A percentile compares a stretch with the other conserved stretches of the same genome.
Conservation (phyloP, 2,888 invertebrate genomes). For the Acanthacorydalis orientalis region DNA sequence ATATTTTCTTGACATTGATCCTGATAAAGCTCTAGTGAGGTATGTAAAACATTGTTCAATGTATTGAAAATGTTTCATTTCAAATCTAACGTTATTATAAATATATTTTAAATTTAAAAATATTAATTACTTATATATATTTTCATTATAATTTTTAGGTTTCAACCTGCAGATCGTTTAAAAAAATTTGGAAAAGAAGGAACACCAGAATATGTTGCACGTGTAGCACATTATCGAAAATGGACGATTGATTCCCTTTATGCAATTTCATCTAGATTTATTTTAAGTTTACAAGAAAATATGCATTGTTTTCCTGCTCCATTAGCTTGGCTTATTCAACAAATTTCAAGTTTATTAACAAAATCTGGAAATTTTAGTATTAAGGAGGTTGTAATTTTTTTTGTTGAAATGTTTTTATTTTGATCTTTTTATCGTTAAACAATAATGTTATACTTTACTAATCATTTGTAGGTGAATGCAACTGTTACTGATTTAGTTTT, state of each 20-base stretch:
- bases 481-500: constrained; percentile 88
- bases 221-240: constrained; percentile 60
- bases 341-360: constrained; percentile 54
- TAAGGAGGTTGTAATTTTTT: constrained; percentile 27
- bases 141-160: constrained; percentile 19
- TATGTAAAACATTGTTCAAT: constrained; percentile 13
- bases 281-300: constrained; percentile 64
- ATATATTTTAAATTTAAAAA: not conserved
- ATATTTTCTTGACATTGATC: constrained; percentile 81
- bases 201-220: constrained; percentile 51
- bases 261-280: constrained; percentile 63
- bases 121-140: constrained; percentile 1
- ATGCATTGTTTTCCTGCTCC: constrained; percentile 83
- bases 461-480: constrained; percentile 25
- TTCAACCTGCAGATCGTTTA: constrained; percentile 31
- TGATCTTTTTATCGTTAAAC: constrained; percentile 18
- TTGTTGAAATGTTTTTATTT: not conserved
- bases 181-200: constrained; percentile 66
- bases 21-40: constrained; percentile 64
- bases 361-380: constrained; percentile 37
- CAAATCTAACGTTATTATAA: not conserved
- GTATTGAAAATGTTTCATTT: not conserved
- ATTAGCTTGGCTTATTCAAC: constrained; percentile 78
- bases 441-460: constrained; percentile 5
- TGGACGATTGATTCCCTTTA: constrained; percentile 66